Base-by-base conservation (phyloP, 2,113 vertebrate species). In the Eidolon helvum region DNA sequence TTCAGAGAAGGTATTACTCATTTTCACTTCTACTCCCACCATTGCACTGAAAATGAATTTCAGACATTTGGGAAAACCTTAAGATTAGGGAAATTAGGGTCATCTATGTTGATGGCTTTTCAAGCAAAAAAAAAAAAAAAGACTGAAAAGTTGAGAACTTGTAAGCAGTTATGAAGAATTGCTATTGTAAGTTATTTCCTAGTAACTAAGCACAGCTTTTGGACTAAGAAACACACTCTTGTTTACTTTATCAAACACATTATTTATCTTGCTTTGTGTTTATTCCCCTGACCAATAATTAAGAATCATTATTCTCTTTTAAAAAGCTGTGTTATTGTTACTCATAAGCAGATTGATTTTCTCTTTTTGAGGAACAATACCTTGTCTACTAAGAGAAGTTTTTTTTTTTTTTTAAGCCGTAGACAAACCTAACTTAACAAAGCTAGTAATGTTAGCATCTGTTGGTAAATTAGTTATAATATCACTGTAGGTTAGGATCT, bases 121-220 rank as follows among this genome's bases (percentile, higher is more conserved):
- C 22, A 6, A 74, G 40, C 30, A 48, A 65, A 69, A 63, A 28
- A 57, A 45, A 45, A 45, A 12, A 89, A 48, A 72, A 65, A 30
- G 40, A 61, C 35, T 84, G 48, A 75, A 77, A 75, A 59, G 10
- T 45, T 66, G 53, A 92, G 50, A 97, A 59, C 15, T 38, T 16
- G 61, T 61, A 93, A 78, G 28, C 6, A 30, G 10, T 92, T 94
- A 69, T 69, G 50, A 97, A 92, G 12, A 95, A 77, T 71, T 83
- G 14, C 14, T 87, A 19, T 90, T 96, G 28, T 79, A 57, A 88
- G 88, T 84, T 95, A 84, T 87, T 95, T 91, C 92, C 26, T 83
- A 79, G n/a, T 93, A 87, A 53, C 28, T 61, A 90, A 38, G 40
- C 22, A 78, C 16, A 71, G 35, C 43, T 83, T 33, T 92, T 94